These are phyloP conservation scores for Psittacula cyanocephala DNA, from an alignment of 2,113 vertebrate species.

Conservation along the genomic window DNA sequence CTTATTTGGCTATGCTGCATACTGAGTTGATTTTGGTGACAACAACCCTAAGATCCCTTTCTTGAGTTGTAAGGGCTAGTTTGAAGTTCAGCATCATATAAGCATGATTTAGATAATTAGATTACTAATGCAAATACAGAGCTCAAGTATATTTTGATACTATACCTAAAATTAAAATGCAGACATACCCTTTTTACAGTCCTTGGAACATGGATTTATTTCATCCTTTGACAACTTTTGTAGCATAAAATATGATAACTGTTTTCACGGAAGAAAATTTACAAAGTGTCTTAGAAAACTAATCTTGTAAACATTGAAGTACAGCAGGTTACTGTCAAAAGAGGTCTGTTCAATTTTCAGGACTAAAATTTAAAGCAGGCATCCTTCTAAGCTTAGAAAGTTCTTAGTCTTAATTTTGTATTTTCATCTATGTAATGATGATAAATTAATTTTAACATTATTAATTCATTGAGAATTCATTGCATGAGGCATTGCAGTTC, in stretches of 20 bases:
- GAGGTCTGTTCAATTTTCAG: neutral
- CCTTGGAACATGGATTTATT: neutral
- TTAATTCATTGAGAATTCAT: neutral
- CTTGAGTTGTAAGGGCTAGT: neutral
- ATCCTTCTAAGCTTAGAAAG: neutral
- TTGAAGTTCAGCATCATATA: neutral
- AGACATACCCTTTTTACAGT: neutral
- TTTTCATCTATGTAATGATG: neutral
- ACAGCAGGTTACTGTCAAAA: neutral
- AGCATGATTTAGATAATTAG: neutral
- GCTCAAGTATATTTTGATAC: neutral
- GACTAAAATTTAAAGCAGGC: neutral
- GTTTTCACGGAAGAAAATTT: neutral
- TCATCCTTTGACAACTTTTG: neutral
- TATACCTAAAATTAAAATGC: neutral
- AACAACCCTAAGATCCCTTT: neutral
- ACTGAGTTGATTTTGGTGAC: neutral
- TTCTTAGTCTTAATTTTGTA: neutral
- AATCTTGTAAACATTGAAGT: neutral
- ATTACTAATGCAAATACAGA: neutral
- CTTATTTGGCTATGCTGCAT: neutral
- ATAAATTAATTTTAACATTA: neutral
- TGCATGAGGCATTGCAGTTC: neutral
- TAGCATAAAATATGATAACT: neutral
- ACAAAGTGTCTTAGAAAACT: neutral